Conservation (phyloP, 2,888 invertebrate genomes). For the Spodoptera littoralis region DNA sequence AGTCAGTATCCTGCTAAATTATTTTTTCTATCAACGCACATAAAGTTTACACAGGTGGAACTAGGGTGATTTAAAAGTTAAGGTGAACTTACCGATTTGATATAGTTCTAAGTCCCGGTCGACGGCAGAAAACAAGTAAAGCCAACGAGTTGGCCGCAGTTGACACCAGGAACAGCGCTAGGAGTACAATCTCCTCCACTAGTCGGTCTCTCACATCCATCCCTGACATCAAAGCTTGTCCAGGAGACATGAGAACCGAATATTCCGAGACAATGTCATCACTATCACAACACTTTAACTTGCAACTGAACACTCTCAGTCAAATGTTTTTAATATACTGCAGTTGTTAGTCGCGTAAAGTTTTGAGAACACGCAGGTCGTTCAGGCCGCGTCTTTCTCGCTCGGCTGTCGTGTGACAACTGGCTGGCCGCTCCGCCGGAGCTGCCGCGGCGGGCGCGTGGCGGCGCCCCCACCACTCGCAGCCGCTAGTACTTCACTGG, state of each 20-base stretch:
- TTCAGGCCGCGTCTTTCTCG: slow-evolving; percentile 85
- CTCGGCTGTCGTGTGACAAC: slow-evolving; percentile 83
- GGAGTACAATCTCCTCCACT: slow-evolving; percentile 85
- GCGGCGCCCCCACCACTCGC: slow-evolving; percentile 62
- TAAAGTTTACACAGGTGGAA: slow-evolving; percentile 26
- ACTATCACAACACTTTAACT: slow-evolving; percentile 80
- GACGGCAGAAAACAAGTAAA: slow-evolving; percentile 92
- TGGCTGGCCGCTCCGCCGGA: slow-evolving; percentile 59
- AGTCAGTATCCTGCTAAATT: slow-evolving; percentile 31
- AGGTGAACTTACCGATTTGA: slow-evolving; percentile 91
- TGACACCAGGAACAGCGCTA: slow-evolving; percentile 90
- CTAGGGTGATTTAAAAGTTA: slow-evolving; percentile 12
- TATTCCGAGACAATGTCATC: slow-evolving; percentile 84
- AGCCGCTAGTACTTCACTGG: slow-evolving; percentile 49
- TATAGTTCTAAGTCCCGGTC: slow-evolving; percentile 92
- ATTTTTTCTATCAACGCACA: slow-evolving; percentile 5
- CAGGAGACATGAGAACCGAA: slow-evolving; percentile 79
- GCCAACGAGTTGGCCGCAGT: slow-evolving; percentile 92
- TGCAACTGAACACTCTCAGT: slow-evolving; percentile 84
- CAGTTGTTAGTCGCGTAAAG: slow-evolving; percentile 86
- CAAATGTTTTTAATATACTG: slow-evolving; percentile 73
- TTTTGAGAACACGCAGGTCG: slow-evolving; percentile 86
- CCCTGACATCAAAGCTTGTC: slow-evolving; percentile 85
- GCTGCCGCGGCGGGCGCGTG: slow-evolving; percentile 66
- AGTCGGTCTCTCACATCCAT: slow-evolving; percentile 85